phyloP scores from a whole-genome alignment of 1,140 invertebrate genomes.

The Dendroctonus ponderosae region DNA sequence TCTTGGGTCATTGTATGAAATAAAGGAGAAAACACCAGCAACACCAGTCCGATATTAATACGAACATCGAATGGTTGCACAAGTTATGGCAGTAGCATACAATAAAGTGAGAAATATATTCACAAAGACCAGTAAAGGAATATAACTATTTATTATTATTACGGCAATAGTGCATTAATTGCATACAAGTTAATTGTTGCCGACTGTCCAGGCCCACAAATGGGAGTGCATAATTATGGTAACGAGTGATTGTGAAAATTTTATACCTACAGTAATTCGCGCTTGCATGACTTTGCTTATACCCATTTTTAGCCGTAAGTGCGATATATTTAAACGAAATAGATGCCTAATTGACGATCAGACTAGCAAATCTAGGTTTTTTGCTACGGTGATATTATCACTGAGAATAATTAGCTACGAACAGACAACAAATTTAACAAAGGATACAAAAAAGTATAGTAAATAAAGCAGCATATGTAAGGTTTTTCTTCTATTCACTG shows the following conservation, averaged over 20 bases:
- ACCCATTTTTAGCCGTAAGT: slow-evolving; percentile 2
- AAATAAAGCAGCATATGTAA: too few relatives aligned
- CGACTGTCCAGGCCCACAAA: slow-evolving; percentile 20
- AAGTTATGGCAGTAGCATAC: slow-evolving; percentile 5
- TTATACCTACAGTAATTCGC: slow-evolving; percentile 24
- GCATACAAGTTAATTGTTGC: slow-evolving; percentile 27
- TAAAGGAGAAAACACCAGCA: too few relatives aligned
- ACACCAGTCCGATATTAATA: too few relatives aligned
- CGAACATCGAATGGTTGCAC: too few relatives aligned
- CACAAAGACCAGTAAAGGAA: slow-evolving; percentile 8
- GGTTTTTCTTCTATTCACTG: too few relatives aligned
- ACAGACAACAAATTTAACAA: too few relatives aligned
- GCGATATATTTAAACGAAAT: too few relatives aligned
- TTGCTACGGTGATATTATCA: too few relatives aligned
- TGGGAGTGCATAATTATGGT: slow-evolving; percentile 28
- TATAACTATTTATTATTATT: slow-evolving; percentile 9
- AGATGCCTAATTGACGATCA: not conserved
- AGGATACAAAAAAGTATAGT: too few relatives aligned
- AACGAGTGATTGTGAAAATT: slow-evolving; percentile 25
- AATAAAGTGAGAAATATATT: slow-evolving; percentile 7
- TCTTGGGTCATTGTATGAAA: too few relatives aligned
- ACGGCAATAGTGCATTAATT: slow-evolving; percentile 17
- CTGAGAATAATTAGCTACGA: too few relatives aligned
- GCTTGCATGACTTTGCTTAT: slow-evolving; percentile 13
- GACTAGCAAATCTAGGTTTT: not conserved